Evolutionary conservation across 2,888 invertebrate genomes (phyloP), one percentile per base, ranked within the genome.

Genomic region (Apamea crenata): DNA sequence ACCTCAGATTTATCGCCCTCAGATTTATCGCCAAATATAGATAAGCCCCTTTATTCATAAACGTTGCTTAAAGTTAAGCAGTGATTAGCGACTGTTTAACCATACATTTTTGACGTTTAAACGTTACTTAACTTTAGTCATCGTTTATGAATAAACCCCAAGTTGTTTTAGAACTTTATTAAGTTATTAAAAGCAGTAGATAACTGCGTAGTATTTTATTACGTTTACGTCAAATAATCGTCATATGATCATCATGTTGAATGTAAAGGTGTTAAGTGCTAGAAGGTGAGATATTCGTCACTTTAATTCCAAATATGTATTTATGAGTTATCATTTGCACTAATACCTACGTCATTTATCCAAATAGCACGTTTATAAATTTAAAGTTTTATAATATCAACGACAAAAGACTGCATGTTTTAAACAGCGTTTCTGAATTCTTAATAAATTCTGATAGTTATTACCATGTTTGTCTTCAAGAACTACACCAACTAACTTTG

Each of bases 201-300:
- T 32, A 53, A 69, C 61, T 63, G 50, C 61, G 29, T 40, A 61
- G n/a, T 36, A 50, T 36, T 25, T 36, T 69, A 50, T 50, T 69
- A 50, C 16, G 25, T 32, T 59, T 25, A 40, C 12, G 29, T 61
- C 18, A 78, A 25, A 50, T 29, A 32, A 61, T 61, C 59, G n/a
- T 59, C 47, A 21, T 14, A 40, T 40, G 29, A 63, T 21, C 0
- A 53, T 50, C 25, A 29, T 50, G 25, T 10, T 50, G 36, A 47
- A 6, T 4, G 18, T 63, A 65, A 56, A 47, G 32, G 53, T 79
- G 53, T 25, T 5, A 53, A 65, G 29, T 65, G 16, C n/a, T 53
- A n/a, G 56, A 68, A 66, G 36, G 66, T 72, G 81, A 40, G 29
- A 80, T 40, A 66, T 56, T 66, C 14, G 47, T 5, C 80, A 80